Base-by-base conservation (phyloP, 1,140 invertebrate species). In the roundworm (Caenorhabditis elegans) region DNA sequence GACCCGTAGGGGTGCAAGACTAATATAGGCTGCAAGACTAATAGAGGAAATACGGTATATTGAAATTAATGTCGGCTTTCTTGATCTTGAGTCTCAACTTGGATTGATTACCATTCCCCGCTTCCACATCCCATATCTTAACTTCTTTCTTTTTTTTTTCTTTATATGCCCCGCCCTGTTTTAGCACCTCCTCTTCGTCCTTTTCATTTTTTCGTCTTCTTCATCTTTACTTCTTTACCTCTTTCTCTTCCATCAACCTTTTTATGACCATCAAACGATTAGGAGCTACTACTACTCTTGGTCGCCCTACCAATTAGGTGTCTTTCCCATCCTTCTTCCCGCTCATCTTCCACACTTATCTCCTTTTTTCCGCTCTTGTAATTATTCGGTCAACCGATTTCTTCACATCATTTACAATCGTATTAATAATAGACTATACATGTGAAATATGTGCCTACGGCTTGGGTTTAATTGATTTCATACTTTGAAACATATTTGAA, bases 231-330 rank as follows among this genome's bases (percentile, higher is more conserved):
- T 60, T 8, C 8, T 11, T 22, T 31, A 24, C 60, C 10, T 70
- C 34, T 13, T 43, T 43, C 28, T 43, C 24, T 43, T 22, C 60
- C 34, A 70, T 39, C 60, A 70, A 70, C 60, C 60, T 70, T 70
- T 53, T 70, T 70, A 70, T 70, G 60, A 70, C 60, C 60, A 70
- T 70, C 60, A 70, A 70, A 70, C 60, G 60, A 70, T 70, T 70
- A 70, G 60, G 60, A 70, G 60, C 60, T 43, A 70, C 60, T 43
- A 17, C 31, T 70, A 15, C n/a, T 19, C 24, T 22, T 43, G 39
- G 39, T 43, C 39, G 10, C 19, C 34, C 60, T 17, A 70, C 60
- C 60, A 70, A 70, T 70, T 70, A 70, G 60, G 34, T 19, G 60
- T 70, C 60, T 70, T 55, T 60, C 53, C 53, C 53, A 60, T 60